Conservation (phyloP, 2,113 vertebrate genomes). For the Candoia aspera region DNA sequence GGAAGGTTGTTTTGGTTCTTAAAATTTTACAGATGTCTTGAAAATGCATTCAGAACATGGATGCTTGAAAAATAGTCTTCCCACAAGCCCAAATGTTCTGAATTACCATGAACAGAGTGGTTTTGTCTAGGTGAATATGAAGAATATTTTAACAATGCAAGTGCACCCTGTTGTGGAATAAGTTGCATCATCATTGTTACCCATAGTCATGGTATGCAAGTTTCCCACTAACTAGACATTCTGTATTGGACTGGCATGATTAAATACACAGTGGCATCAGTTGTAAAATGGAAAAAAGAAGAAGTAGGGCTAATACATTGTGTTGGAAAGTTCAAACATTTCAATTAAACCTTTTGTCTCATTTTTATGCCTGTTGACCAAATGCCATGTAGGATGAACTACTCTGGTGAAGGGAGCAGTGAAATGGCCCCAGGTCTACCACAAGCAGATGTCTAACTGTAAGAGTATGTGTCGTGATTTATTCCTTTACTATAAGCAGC, state of each 20-base stretch:
- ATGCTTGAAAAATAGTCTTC: background rate
- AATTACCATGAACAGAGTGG: background rate
- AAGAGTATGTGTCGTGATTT: background rate
- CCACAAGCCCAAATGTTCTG: background rate
- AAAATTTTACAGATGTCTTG: background rate
- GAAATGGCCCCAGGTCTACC: slow-evolving; percentile 1
- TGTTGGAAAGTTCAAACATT: background rate
- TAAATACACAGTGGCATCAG: background rate
- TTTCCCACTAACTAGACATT: background rate
- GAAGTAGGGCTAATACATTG: background rate
- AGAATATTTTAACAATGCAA: background rate
- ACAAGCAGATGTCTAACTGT: slow-evolving; percentile 17
- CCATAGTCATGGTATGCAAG: background rate
- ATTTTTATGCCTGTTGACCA: slow-evolving; percentile 29
- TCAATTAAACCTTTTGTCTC: background rate
- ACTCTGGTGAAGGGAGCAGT: slow-evolving; percentile 27
- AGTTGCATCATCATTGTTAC: background rate
- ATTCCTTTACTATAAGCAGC: slow-evolving; percentile 2
- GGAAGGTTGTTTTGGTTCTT: background rate
- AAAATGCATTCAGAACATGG: background rate
- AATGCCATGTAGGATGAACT: background rate
- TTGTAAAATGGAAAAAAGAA: background rate
- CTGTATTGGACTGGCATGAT: background rate
- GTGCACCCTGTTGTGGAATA: background rate
- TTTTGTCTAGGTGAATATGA: background rate